Conservation (phyloP, 2,797 vertebrate species). For the Pangasius krempfi region DNA sequence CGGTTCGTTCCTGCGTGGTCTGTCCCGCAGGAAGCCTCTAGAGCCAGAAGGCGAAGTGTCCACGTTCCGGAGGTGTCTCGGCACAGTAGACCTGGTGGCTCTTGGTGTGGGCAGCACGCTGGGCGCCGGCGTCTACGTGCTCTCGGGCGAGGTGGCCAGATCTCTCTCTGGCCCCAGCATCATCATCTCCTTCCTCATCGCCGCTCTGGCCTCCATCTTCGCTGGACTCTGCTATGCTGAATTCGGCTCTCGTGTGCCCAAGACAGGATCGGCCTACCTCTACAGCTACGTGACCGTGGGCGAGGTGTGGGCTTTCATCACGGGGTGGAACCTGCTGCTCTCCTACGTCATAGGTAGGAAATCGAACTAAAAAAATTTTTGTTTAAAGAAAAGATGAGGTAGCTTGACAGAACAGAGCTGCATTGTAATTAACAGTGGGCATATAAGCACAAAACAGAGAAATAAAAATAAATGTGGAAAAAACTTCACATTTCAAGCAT, state of each 20-base stretch:
- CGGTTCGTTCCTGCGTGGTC: slow-evolving; percentile 62
- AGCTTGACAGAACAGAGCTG: not conserved
- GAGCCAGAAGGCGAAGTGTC: slow-evolving; percentile 72
- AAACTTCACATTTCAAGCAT: not conserved
- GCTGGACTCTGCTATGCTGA: slow-evolving; percentile 87
- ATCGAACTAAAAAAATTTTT: not conserved
- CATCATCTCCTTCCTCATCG: slow-evolving; percentile 85
- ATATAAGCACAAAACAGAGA: not conserved
- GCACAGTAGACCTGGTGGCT: slow-evolving; percentile 80
- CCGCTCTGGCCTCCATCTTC: slow-evolving; percentile 82
- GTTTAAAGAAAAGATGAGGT: not conserved
- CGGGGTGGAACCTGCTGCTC: slow-evolving; percentile 88
- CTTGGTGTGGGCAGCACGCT: slow-evolving; percentile 83
- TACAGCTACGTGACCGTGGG: slow-evolving; percentile 89
- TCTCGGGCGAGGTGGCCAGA: slow-evolving; percentile 86
- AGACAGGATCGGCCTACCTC: slow-evolving; percentile 87
- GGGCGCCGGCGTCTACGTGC: slow-evolving; percentile 82
- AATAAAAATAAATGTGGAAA: not conserved
- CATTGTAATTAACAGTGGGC: not conserved
- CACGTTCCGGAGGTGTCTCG: slow-evolving; percentile 80
- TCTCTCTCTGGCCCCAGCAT: slow-evolving; percentile 82
- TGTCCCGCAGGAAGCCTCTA: slow-evolving; percentile 79
- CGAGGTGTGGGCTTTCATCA: slow-evolving; percentile 84
- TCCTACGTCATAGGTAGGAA: slow-evolving; percentile 83
- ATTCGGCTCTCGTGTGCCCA: slow-evolving; percentile 82